Evolutionary conservation across 1,140 invertebrate genomes (phyloP), one percentile per base, ranked within the genome.

Genomic region (Drosophila pallidifrons): DNA sequence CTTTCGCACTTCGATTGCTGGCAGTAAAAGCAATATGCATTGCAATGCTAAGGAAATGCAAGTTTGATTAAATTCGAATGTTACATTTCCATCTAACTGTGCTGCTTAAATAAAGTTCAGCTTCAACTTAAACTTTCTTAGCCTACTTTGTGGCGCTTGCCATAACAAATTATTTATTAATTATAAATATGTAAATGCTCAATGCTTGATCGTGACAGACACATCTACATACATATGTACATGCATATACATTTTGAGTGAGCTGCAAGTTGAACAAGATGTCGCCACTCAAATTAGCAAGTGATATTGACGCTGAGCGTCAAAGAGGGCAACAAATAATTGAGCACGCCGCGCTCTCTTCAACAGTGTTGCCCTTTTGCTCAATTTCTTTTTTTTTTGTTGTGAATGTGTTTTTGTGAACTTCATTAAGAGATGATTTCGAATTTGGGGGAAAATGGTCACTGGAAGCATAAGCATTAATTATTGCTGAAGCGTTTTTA

Each of bases 11-110:
- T 80, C 77, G 52, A 66, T 76, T 71, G 45, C 7, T 32, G 20
- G 20, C 20, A 25, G 32, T 77, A 68, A 38, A 67, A 58, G 75
- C 58, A 77, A 81, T 47, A 67, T 71, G 57, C 66, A 68, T 65
- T 51, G 46, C 45, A 57, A 47, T 61, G 51, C 60, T 46, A 28
- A 25, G 3, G 20, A 25, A 25, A 25, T 25, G 20, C 20, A 32
- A 32, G 32, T 2, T 32, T 38, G 35, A 38, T 7, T 38, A 38
- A 32, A 41, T 57, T n/a, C 20, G 20, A 25, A 25, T 25, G 20
- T 25, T 25, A 25, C 20, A 25, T 25, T 25, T 25, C 20, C 3
- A 25, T 25, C 4, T 38, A 8, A 7, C 3, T 20, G 10, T 45
- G 15, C 20, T 45, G 35, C 3, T 25, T 45, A 11, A 13, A 20